phyloP scores from a whole-genome alignment of 2,113 vertebrate species.

The Chaenocephalus aceratus region DNA sequence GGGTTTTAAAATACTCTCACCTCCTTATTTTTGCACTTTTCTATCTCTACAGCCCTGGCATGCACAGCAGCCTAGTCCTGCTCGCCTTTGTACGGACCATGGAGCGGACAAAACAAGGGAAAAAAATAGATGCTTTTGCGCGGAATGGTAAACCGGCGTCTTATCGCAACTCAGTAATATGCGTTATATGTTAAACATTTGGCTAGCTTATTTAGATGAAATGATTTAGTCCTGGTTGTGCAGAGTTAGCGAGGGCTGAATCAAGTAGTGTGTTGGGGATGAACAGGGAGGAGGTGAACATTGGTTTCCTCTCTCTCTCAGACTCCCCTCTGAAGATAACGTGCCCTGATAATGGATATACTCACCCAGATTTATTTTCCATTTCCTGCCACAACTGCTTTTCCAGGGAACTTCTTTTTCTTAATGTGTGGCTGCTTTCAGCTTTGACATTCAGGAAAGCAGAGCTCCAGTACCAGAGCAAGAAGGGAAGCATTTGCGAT shows the following conservation, averaged over 20 bases:
- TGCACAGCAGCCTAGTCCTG: constrained; percentile 45
- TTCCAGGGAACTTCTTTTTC: constrained; percentile 67
- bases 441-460: constrained; percentile 56
- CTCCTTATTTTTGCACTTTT: constrained; percentile 67
- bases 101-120: constrained; percentile 32
- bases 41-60: constrained; percentile 55
- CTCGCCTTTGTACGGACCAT: constrained; percentile 54
- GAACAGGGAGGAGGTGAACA: constrained; percentile 75
- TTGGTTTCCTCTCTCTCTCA: constrained; percentile 72
- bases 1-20: constrained; percentile 73
- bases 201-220: constrained; percentile 83
- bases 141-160: constrained; percentile 65
- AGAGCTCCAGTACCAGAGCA: constrained; percentile 43
- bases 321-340: constrained; percentile 74
- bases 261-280: constrained; percentile 63
- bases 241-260: constrained; percentile 69
- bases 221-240: constrained; percentile 73
- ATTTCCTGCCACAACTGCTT: constrained; percentile 76
- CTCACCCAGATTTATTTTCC: constrained; percentile 81
- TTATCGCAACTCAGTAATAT: constrained; percentile 80
- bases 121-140: constrained; percentile 55
- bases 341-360: constrained; percentile 78
- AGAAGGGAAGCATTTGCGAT: constrained; percentile 38
- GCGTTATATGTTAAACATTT: constrained; percentile 82
- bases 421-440: constrained; percentile 63